Base-by-base conservation (phyloP, 1,140 invertebrate genomes). In the Ostrea denselamellosa region DNA sequence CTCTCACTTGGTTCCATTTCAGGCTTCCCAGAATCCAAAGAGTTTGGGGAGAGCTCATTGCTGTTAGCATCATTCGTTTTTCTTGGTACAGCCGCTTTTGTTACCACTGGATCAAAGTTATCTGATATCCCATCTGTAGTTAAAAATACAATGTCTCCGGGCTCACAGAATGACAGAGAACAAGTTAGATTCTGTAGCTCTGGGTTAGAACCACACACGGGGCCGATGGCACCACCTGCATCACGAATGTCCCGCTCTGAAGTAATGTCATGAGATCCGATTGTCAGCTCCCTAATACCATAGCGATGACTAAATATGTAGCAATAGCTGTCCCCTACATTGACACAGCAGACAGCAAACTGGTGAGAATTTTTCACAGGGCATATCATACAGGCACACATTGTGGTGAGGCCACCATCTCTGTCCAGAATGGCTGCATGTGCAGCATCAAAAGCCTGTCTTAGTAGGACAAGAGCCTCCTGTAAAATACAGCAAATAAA, bases 91-190 rank as follows among this genome's bases (percentile, higher is more conserved):
- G 97, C 97, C 94, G 98, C 98, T 95, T 98, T 98, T 8, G 98
- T 98, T 86, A 98, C 98, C 68, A 98, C 98, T 2, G 98, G 98
- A 95, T 98, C 98, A 94, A 98, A 98, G 93, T 98, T 98, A 93
- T 98, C 98, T 14, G 97, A 98, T 51, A 98, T 96, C n/a, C 98
- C 98, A 94, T 98, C 98, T 22, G 97, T 97, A 0, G 98, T 98
- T 17, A 99, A 95, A 93, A 98, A 98, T 54, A 99, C 97, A 90
- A 98, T 97, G 94, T 98, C 98, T 12, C 97, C 97, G 58, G 96
- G 94, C 84, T 98, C 97, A 28, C 97, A 96, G 89, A 98, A 96
- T 0, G 97, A 98, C 96, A 99, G 96, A 0, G 97, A 97, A 90
- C 98, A 97, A 0, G 98, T 98, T 17, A 99, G 95, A 95, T 98